These are phyloP conservation scores for Drosophila aff. DNA, from an alignment of 1,140 invertebrate species.

Conservation along the genomic window DNA sequence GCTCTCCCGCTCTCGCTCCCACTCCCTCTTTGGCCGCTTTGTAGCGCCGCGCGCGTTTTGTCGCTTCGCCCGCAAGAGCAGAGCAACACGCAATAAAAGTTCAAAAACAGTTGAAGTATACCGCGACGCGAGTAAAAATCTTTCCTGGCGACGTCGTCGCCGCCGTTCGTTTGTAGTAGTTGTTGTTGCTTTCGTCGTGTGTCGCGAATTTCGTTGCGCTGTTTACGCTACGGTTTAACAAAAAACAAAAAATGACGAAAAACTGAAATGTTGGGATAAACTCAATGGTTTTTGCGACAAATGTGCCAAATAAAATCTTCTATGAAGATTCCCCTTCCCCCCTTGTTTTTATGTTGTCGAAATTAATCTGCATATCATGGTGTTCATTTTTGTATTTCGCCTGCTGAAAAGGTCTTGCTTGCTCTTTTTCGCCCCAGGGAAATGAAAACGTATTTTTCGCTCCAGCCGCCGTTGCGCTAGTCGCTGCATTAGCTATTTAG, in stretches of 20 bases:
- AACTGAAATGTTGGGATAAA: background rate
- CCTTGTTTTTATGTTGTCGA: constrained; percentile 26
- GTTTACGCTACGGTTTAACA: constrained; percentile 15
- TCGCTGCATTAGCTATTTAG: constrained; percentile 48
- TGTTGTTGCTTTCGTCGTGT: constrained; percentile 53
- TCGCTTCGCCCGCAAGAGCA: constrained; percentile 66
- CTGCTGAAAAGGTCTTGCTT: constrained; percentile 20
- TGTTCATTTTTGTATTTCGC: constrained; percentile 57
- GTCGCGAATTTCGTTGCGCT: constrained; percentile 62
- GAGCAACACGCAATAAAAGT: constrained; percentile 79
- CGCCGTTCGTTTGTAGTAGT: constrained; percentile 55
- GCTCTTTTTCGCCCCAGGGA: constrained; percentile 38
- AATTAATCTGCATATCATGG: constrained; percentile 51
- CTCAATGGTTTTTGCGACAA: background rate
- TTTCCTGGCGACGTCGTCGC: constrained; percentile 76
- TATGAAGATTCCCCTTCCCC: background rate
- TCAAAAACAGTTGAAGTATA: constrained; percentile 83
- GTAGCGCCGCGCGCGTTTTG: constrained; percentile 60
- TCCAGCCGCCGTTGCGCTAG: constrained; percentile 2
- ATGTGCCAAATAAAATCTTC: constrained; percentile 16
- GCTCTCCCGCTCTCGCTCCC: constrained; percentile 27
- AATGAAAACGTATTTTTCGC: constrained; percentile 12
- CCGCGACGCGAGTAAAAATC: constrained; percentile 83
- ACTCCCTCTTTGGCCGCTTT: constrained; percentile 48
- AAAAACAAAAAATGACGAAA: constrained; percentile 8